These are phyloP conservation scores for Esox masquinongy DNA, from an alignment of 2,797 vertebrate genomes.

Conservation along the genomic window DNA sequence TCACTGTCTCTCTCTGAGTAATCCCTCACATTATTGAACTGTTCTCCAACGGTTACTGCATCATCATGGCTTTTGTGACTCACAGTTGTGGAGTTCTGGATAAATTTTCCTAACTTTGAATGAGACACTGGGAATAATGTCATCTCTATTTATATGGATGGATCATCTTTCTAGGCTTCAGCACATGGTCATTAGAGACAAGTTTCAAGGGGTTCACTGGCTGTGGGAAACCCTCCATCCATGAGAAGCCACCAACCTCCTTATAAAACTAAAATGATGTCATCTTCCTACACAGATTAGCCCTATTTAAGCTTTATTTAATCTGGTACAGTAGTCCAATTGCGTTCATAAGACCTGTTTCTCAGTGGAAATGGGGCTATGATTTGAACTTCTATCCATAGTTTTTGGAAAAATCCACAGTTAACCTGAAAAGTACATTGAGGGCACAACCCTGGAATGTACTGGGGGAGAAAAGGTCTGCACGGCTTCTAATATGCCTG, in stretches of 20 bases:
- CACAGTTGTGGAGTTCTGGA: slow-evolving; percentile 10
- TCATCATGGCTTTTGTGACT: not conserved
- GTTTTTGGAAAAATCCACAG: slow-evolving; percentile 22
- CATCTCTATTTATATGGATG: not conserved
- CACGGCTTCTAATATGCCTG: slow-evolving; percentile 35
- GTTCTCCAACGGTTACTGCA: not conserved
- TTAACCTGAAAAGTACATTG: slow-evolving; percentile 31
- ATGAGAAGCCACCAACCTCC: slow-evolving; percentile 52
- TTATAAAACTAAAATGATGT: slow-evolving; percentile 50
- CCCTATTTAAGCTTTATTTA: not conserved
- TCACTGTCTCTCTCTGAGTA: not conserved
- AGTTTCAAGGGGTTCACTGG: not conserved
- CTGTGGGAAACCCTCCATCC: slow-evolving; percentile 25
- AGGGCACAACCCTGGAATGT: slow-evolving; percentile 2
- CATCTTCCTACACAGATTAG: slow-evolving; percentile 21
- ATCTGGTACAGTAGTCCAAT: not conserved
- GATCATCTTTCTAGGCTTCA: not conserved
- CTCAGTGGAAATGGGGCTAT: not conserved
- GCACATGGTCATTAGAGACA: too few species aligned
- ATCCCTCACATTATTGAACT: not conserved
- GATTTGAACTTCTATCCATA: not conserved
- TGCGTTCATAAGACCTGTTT: not conserved
- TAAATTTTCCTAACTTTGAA: not conserved
- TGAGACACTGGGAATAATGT: slow-evolving; percentile 10
- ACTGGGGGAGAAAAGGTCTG: slow-evolving; percentile 17